Conservation (phyloP, 2,888 invertebrate species). For the Sinotaia quadrata region DNA sequence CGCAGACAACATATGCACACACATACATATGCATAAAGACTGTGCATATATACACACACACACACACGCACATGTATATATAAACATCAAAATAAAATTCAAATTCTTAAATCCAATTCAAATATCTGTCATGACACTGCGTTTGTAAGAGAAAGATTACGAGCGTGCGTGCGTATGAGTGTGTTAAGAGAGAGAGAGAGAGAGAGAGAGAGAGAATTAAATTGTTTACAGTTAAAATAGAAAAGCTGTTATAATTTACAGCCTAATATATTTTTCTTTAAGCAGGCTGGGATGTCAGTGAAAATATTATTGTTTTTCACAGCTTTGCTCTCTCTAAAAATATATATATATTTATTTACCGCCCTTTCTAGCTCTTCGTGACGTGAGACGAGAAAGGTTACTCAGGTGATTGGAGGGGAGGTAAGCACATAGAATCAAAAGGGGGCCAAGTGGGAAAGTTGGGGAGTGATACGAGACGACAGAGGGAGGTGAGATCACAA, state of each 20-base stretch:
- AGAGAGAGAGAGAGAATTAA: background rate
- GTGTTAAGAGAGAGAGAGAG: too few species aligned
- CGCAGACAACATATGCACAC: too few species aligned
- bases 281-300: background rate
- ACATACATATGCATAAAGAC: too few species aligned
- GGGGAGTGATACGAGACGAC: background rate
- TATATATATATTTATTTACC: slow-evolving; percentile 8
- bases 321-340: background rate
- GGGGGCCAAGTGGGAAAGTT: background rate
- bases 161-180: too few species aligned
- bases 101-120: too few species aligned
- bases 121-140: too few species aligned
- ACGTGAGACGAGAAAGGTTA: background rate
- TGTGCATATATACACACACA: too few species aligned
- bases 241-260: background rate
- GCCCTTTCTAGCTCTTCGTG: background rate
- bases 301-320: background rate
- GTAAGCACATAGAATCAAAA: too few species aligned
- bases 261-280: too few species aligned
- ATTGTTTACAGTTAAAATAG: background rate
- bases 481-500: background rate
- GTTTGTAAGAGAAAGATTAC: too few species aligned
- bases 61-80: too few species aligned
- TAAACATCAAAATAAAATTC: too few species aligned
- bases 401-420: background rate